Evolutionary conservation across 2,113 vertebrate genomes (phyloP), one percentile per base, ranked within the genome.

Genomic region (Megaceryle maxima): DNA sequence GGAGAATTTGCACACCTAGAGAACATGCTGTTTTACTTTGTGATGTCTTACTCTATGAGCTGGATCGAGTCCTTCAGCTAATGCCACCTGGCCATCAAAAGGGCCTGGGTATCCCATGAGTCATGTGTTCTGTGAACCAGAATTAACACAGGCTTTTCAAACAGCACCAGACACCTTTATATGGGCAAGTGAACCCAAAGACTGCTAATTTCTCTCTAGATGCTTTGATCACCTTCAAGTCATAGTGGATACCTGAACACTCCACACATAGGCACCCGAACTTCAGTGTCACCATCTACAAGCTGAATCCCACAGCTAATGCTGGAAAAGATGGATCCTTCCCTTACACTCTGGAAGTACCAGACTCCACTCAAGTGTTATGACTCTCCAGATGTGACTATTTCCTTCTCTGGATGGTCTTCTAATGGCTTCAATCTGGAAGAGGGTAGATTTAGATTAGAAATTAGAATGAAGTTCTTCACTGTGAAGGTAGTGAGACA

Each of bases 221-320:
- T 43, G 16, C 5, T 19, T 53, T 0, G 0, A 2, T 59, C 2
- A 73, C 43, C n/a, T 60, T 9, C 50, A 39, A 5, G 7, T 35
- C 31, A 2, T 2, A 17, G 16, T 4, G 60, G 26, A 5, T 26
- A 48, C 19, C 35, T 24, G 37, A 43, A 29, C 7, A 22, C 3
- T 29, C 69, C 33, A 6, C 51, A 2, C 7, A 12, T 16, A 53
- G 56, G 6, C 21, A 37, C 9, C 44, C 21, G 31, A 78, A 62
- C 11, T 22, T 63, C 28, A 25, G 21, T 15, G 21, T 39, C 57
- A 81, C 16, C 31, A 13, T 13, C 46, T 41, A 11, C 31, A 51
- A 73, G n/a, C 28, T 94, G 81, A 94, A 62, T 56, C 33, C 35
- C 24, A 13, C 24, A 17, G 24, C 16, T 69, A 39, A 57, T 31